phyloP scores from a whole-genome alignment of 2,888 invertebrate genomes.

The Drepanosiphum platanoidis region DNA sequence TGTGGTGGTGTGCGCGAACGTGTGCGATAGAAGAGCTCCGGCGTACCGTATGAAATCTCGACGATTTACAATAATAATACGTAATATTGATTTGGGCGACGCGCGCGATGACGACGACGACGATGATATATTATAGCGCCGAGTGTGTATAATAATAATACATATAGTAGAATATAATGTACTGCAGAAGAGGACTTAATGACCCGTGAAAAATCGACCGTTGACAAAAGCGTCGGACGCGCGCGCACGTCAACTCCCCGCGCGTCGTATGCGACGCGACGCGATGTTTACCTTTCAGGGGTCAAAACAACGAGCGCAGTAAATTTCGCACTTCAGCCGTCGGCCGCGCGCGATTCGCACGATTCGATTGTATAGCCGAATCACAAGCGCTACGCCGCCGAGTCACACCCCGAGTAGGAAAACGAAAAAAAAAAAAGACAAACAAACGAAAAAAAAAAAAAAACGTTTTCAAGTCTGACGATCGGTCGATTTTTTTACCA shows the following conservation, averaged over 20 bases:
- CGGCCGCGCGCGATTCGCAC: background rate
- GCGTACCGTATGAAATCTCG: background rate
- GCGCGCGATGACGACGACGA: background rate
- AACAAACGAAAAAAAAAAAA: no score
- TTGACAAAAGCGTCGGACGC: conserved; percentile 48
- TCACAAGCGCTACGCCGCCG: background rate
- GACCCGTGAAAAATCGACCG: conserved; percentile 61
- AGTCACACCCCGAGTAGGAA: no score
- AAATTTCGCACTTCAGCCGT: background rate
- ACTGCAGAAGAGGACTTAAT: conserved; percentile 54
- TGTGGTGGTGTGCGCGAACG: background rate
- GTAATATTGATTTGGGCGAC: conserved; percentile 42
- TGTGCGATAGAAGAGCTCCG: background rate
- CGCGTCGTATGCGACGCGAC: background rate
- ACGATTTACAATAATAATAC: conserved; percentile 16
- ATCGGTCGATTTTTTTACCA: no score
- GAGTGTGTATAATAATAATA: background rate
- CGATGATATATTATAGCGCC: conserved; percentile 41
- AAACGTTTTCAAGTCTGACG: no score
- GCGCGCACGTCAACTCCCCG: conserved; percentile 5
- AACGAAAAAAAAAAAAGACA: no score
- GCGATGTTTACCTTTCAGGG: conserved; percentile 13
- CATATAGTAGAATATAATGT: background rate
- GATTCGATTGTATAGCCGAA: background rate
- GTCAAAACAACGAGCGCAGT: conserved; percentile 25